phyloP scores from a whole-genome alignment of 1,140 invertebrate genomes.

The Euura saliciscinereae region DNA sequence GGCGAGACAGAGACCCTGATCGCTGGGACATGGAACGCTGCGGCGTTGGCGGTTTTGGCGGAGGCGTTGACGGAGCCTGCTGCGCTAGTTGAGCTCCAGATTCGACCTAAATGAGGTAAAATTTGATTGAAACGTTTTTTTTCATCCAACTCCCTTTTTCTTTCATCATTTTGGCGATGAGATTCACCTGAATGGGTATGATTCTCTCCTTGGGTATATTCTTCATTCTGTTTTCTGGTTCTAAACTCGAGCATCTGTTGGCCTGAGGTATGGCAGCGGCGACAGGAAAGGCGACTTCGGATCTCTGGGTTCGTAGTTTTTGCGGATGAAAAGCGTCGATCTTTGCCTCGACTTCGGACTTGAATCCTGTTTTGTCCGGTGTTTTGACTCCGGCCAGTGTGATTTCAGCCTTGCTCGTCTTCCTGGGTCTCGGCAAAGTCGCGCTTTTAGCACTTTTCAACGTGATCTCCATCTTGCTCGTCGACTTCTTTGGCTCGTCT shows the following conservation, averaged over 20 bases:
- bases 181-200: slow-evolving; percentile 61
- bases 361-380: slow-evolving; percentile 59
- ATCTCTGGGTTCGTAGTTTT: slow-evolving; percentile 59
- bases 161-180: background rate
- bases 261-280: slow-evolving; percentile 48
- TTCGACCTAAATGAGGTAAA: slow-evolving; percentile 31
- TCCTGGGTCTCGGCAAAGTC: slow-evolving; percentile 67
- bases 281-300: slow-evolving; percentile 67
- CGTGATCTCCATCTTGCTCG: slow-evolving; percentile 68
- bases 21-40: slow-evolving; percentile 54
- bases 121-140: slow-evolving; percentile 25
- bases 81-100: slow-evolving; percentile 27
- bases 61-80: slow-evolving; percentile 45
- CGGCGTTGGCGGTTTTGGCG: slow-evolving; percentile 58
- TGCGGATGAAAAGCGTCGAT: slow-evolving; percentile 58
- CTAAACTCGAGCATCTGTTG: slow-evolving; percentile 53
- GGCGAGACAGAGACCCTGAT: slow-evolving; percentile 63
- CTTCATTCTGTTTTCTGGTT: slow-evolving; percentile 46
- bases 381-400: slow-evolving; percentile 59
- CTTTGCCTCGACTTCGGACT: slow-evolving; percentile 66
- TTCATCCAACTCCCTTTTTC: slow-evolving; percentile 28
- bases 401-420: slow-evolving; percentile 70
- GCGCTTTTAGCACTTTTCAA: slow-evolving; percentile 73
- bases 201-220: slow-evolving; percentile 60
- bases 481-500: slow-evolving; percentile 51